Percentiles rank a stretch among this genome's conserved stretches.
These are phyloP conservation scores for Bhutanitis thaidina DNA, from an alignment of 2,888 invertebrate species.

Conservation along the genomic window DNA sequence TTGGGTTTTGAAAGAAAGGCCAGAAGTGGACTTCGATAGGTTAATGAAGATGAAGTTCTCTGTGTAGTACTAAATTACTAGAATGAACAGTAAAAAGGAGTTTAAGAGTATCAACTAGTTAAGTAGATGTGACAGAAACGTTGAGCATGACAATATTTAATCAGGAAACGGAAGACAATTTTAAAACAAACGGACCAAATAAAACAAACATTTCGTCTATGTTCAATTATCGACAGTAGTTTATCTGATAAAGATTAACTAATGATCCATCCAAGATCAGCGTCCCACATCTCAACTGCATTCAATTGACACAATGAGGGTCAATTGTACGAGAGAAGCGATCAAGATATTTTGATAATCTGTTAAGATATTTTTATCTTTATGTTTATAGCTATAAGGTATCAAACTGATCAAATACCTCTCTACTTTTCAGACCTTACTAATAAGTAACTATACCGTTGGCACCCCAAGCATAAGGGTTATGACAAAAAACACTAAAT, in stretches of 20 bases:
- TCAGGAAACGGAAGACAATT: too few species aligned
- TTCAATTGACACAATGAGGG: conserved; percentile 55
- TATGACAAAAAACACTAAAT: neutral
- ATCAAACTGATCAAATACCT: neutral
- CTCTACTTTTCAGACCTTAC: conserved; percentile 2
- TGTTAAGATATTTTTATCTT: neutral
- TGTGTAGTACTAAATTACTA: too few species aligned
- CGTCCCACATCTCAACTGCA: conserved; percentile 46
- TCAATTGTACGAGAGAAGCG: conserved; percentile 46
- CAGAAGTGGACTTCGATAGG: too few species aligned
- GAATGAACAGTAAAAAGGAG: too few species aligned
- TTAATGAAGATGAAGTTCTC: too few species aligned
- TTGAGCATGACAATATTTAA: too few species aligned
- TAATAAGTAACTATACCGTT: neutral
- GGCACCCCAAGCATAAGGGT: neutral
- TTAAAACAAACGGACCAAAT: too few species aligned
- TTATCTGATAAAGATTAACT: conserved; percentile 40
- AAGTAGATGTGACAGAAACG: too few species aligned
- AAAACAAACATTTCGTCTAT: neutral
- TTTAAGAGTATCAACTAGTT: too few species aligned
- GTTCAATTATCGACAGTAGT: conserved; percentile 6
- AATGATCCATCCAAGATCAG: conserved; percentile 49
- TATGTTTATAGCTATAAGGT: neutral
- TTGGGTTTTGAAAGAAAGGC: too few species aligned
- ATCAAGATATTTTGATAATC: neutral